Base-by-base conservation (phyloP, 2,113 vertebrate genomes). In the Prionailurus viverrinus region DNA sequence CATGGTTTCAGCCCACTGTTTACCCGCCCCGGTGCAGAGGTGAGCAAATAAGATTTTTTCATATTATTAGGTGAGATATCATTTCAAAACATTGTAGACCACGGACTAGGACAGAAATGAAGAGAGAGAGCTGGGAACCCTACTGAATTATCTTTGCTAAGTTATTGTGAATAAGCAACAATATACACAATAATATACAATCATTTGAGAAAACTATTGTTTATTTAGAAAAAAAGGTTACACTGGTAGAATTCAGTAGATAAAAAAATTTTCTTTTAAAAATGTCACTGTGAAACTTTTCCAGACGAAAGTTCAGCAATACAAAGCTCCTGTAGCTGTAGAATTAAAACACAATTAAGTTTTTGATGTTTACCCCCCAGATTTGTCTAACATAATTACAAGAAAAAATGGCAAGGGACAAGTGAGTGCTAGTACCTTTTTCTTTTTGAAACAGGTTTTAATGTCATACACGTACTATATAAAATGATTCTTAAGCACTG, bases 151-250 rank as follows among this genome's bases (percentile, higher is more conserved):
- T 63, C 27, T 83, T 89, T 87, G n/a, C 73, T 71, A 90, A 82
- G 61, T 89, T 96, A 93, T 87, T 92, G 18, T 92, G 84, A 98
- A 98, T 97, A 99, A 99, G 96, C 90, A 97, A 99, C 98, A 98
- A 98, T 98, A 97, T 98, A 99, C 63, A 99, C 98, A 99, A 98
- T 82, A 90, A 99, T 98, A 98, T 99, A 99, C 98, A 99, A 99
- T 99, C 99, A 99, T 99, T 99, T 99, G 99, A 99, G 99, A 99
- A 99, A 99, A 99, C 99, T 99, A 99, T 99, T 98, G 99, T 99
- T 99, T 99, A 99, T 99, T 99, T 99, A 99, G 99, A 99, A 99
- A 99, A 99, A 99, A 99, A 99, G 99, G 99, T 99, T 99, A 99
- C 99, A 99, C 99, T 99, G 99, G 99, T 99, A 99, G 99, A 99